Evolutionary conservation across 2,888 invertebrate species (phyloP), one percentile per base, ranked within the genome.

Genomic region (Amphiduros pacificus): DNA sequence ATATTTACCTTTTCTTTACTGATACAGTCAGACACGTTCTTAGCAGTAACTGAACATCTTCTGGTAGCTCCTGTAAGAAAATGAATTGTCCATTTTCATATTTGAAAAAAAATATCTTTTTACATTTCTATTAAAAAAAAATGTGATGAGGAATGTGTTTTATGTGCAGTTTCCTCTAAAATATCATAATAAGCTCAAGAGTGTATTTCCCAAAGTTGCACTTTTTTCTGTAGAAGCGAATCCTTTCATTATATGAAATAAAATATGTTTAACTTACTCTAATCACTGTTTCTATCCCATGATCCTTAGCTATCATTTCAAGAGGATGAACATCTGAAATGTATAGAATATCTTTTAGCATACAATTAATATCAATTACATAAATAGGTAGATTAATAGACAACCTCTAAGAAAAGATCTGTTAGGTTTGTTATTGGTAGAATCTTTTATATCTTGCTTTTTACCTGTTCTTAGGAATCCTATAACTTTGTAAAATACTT

Each of bases 401-500:
- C 36, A 36, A n/a, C n/a, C n/a, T n/a, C n/a, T n/a, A n/a, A n/a
- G n/a, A n/a, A n/a, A n/a, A n/a, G n/a, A n/a, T n/a, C n/a, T n/a
- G n/a, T n/a, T n/a, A n/a, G n/a, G n/a, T n/a, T n/a, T n/a, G n/a
- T n/a, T n/a, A n/a, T n/a, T n/a, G n/a, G n/a, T n/a, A n/a, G n/a
- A n/a, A n/a, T n/a, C 28, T 0, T 6, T 73, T 65, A 71, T 62
- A 17, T 69, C 20, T 14, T 14, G n/a, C n/a, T 48, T n/a, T n/a
- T 28, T 40, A 63, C 60, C 57, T 26, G 26, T 50, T 44, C 50
- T 71, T 2, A 74, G 55, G 48, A 77, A 71, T 5, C 62, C 62
- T 4, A 76, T 9, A 24, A 77, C 61, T 60, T 74, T 77, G 29
- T 67, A 64, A 6, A 78, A 62, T 28, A 74, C 71, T 64, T 76